These are phyloP conservation scores for Alitta virens DNA, from an alignment of 2,888 invertebrate genomes.

Conservation along the genomic window DNA sequence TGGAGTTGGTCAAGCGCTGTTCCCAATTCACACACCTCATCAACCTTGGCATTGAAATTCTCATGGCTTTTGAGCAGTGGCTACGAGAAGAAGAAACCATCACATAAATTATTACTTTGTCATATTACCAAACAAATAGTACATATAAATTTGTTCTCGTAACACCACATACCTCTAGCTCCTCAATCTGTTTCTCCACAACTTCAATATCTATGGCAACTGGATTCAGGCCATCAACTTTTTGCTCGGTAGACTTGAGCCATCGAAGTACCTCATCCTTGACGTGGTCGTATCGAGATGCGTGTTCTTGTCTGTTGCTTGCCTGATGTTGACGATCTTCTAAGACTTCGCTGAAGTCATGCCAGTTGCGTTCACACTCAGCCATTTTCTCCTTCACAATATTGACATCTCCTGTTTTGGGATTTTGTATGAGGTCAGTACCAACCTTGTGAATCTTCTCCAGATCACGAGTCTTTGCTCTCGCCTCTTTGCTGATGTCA, in stretches of 20 bases:
- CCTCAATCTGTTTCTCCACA: slow-evolving; percentile 73
- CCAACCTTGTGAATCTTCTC: slow-evolving; percentile 39
- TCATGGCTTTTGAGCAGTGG: slow-evolving; percentile 86
- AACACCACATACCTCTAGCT: slow-evolving; percentile 38
- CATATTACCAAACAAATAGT: too few species aligned
- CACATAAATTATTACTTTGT: too few species aligned
- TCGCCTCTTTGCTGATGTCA: slow-evolving; percentile 47
- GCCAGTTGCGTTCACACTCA: slow-evolving; percentile 82
- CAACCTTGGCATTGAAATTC: slow-evolving; percentile 80
- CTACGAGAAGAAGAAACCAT: slow-evolving; percentile 36
- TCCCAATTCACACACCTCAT: slow-evolving; percentile 88
- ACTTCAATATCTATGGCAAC: slow-evolving; percentile 86
- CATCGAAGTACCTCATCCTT: slow-evolving; percentile 81
- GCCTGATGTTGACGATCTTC: slow-evolving; percentile 83
- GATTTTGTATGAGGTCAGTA: slow-evolving; percentile 41
- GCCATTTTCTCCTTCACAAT: slow-evolving; percentile 42
- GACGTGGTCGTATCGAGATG: slow-evolving; percentile 80
- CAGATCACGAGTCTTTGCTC: slow-evolving; percentile 36
- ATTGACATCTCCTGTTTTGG: slow-evolving; percentile 43
- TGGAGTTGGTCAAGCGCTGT: slow-evolving; percentile 79
- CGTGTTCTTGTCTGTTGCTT: slow-evolving; percentile 80
- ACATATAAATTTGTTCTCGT: too few species aligned
- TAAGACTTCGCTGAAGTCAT: slow-evolving; percentile 76
- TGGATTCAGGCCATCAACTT: slow-evolving; percentile 73
- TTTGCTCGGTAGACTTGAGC: slow-evolving; percentile 77